Base-by-base conservation (phyloP, 1,140 invertebrate species). In the Heliconius hewitsoni region DNA sequence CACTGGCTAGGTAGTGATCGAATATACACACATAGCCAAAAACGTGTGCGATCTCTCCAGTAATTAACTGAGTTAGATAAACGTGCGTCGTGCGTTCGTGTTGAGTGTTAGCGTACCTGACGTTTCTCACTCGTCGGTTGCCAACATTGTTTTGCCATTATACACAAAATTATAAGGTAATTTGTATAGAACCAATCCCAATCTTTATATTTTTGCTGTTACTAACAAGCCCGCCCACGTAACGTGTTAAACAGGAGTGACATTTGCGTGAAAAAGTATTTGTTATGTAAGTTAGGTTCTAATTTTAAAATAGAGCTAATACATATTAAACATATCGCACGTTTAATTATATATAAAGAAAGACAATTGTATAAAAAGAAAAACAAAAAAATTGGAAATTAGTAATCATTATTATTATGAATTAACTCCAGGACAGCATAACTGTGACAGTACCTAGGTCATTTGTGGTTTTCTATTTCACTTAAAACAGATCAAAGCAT, bases 21-120 rank as follows among this genome's bases (percentile, higher is more conserved):
- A 84, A 86, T 86, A 81, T 83, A 84, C 83, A 88, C 83, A 82
- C 85, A 89, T 89, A 81, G 85, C 86, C 89, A 89, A 93, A 90
- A 89, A 86, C 81, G 82, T 80, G 81, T 84, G 79, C 85, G 81
- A 83, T 89, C 83, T 87, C 90, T 82, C 88, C 85, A 79, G 76
- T 84, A 90, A 91, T 92, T 89, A 94, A 89, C 85, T 82, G 84
- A 81, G 83, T 81, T 81, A 76, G 88, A 90, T 88, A 78, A 88
- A 90, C 86, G 89, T 88, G 84, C 83, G 85, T 84, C 82, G 82
- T 84, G 85, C 79, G 88, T 84, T 83, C 83, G 88, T 85, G 84
- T 85, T 86, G 85, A 86, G 87, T 86, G 82, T 76, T 80, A 85
- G 82, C 85, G 86, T 82, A 90, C 85, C 87, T 89, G 87, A 86